Conservation (phyloP, 92 coral and sea anemone genomes). For the Hydrozoanthus gracilis region DNA sequence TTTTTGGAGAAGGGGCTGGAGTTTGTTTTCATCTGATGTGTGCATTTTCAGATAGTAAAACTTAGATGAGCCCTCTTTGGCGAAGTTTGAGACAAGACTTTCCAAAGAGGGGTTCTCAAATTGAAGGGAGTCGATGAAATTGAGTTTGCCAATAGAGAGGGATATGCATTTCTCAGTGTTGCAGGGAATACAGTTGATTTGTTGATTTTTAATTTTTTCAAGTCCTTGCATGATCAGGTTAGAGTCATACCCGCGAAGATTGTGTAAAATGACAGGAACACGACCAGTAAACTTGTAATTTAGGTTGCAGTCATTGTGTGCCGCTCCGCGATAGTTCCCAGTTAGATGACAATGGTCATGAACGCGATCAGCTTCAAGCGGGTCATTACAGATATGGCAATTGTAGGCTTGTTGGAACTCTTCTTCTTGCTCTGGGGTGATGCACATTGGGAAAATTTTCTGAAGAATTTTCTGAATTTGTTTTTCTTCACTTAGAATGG, state of each 20-base stretch:
- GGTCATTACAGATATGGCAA: too few relatives aligned
- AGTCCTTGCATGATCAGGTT: neutral
- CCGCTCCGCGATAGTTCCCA: too few relatives aligned
- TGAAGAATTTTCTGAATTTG: too few relatives aligned
- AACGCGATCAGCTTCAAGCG: too few relatives aligned
- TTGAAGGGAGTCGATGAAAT: neutral
- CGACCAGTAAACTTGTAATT: too few relatives aligned
- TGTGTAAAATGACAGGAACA: too few relatives aligned
- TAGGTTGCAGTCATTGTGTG: too few relatives aligned
- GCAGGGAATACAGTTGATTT: neutral
- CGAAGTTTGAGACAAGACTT: neutral
- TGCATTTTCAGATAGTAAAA: slow-evolving; percentile 3
- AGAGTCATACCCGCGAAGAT: neutral
- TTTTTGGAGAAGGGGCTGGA: neutral
- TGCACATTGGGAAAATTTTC: too few relatives aligned
- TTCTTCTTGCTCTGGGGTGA: too few relatives aligned
- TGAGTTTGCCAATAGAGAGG: neutral
- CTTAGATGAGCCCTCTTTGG: neutral
- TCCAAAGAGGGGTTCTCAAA: neutral
- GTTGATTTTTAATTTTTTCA: neutral
- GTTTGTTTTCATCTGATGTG: neutral
- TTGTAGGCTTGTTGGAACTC: too few relatives aligned
- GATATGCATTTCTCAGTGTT: neutral
- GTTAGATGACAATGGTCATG: too few relatives aligned
- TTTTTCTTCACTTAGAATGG: too few relatives aligned